Evolutionary conservation across 2,113 vertebrate species (phyloP), one percentile per base, ranked within the genome.

Genomic region (Neofelis nebulosa): DNA sequence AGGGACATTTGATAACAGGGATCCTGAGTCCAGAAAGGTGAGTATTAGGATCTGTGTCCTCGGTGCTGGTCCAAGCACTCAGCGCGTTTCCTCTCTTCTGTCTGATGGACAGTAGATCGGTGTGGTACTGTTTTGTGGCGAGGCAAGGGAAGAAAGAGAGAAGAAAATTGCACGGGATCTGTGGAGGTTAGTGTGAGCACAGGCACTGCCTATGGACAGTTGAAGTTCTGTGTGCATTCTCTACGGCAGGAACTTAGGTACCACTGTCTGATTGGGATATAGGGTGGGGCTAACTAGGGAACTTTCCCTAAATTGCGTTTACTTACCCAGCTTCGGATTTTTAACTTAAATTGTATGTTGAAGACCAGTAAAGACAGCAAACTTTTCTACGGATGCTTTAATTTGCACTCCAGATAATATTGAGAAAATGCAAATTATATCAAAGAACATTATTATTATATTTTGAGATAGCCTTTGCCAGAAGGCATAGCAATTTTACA

Each of bases 171-270:
- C 89, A 83, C 41, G 31, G 69, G 23, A 93, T 84, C 87, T 78
- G 36, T 87, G 90, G 90, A 97, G 97, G 94, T 98, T 96, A 95
- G 92, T 96, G 74, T 80, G 86, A 91, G 36, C 80, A 31, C 0
- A 8, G 57, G 4, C 73, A 73, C 55, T 15, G 66, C 8, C 48
- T 82, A 55, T 71, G 55, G 96, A 84, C 29, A 19, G 0, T 29
- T 66, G 61, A 84, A 87, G 45, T 76, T 89, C 33, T 71, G 2
- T 80, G 4, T 52, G 57, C 79, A 92, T 96, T 96, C n/a, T 86
- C 36, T 13, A 50, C 15, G 80, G 69, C 79, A 92, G 95, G 94
- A 92, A 78, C 15, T 91, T 63, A 87, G 68, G 50, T 13, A 21
- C 25, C 15, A 5, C 73, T 89, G 14, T 87, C 41, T 55, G 33